Conservation (phyloP, 1,140 invertebrate species). For the Papilio glaucus region DNA sequence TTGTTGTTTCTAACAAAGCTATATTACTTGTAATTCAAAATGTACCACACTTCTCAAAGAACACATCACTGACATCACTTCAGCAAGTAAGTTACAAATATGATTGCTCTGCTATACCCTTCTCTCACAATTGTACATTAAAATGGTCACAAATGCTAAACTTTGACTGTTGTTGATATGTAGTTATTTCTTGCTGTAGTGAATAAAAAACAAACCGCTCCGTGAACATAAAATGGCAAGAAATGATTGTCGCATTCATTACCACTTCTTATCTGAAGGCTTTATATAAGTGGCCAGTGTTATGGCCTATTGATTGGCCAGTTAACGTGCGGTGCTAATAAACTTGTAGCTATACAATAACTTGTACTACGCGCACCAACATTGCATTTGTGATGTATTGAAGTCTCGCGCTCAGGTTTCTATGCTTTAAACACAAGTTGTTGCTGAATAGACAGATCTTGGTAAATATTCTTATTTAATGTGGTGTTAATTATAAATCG, state of each 20-base stretch:
- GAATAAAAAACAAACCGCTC: constrained; percentile 10
- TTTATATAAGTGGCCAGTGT: constrained; percentile 27
- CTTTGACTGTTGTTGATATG: background rate
- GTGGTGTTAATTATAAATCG: background rate
- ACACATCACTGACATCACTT: no score
- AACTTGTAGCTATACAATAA: constrained; percentile 34
- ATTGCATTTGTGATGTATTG: constrained; percentile 4
- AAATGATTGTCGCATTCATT: constrained; percentile 28
- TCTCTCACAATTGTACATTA: no score
- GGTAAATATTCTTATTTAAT: background rate
- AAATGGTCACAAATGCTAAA: background rate
- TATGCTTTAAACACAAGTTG: background rate
- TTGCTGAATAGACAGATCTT: background rate
- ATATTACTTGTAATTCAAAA: no score
- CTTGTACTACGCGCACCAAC: background rate
- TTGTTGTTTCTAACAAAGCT: no score
- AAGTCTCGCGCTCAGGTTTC: background rate
- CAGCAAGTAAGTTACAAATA: no score
- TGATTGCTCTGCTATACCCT: no score
- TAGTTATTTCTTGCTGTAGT: background rate
- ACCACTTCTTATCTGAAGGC: constrained; percentile 35
- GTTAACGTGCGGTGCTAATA: constrained; percentile 31
- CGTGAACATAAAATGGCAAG: constrained; percentile 30
- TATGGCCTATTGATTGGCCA: constrained; percentile 37
- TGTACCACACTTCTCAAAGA: no score